Percentiles rank a stretch among this genome's conserved stretches.
Evolutionary conservation across 2,113 vertebrate species (phyloP).

Genomic region (Smithornis capensis): DNA sequence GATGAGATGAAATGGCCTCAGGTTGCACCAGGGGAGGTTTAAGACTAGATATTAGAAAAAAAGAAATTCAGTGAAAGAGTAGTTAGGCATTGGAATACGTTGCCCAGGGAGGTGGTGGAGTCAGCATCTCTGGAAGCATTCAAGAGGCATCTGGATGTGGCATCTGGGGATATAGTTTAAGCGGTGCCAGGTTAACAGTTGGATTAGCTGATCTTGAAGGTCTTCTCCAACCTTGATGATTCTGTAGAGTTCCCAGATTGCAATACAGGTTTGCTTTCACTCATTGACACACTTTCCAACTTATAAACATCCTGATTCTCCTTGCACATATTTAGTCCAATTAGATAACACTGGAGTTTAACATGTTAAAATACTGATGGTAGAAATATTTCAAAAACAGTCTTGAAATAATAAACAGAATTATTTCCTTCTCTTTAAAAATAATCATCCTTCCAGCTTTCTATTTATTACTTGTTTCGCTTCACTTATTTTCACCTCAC

Average conservation of each 20-base stretch:
- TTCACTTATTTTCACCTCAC: conserved; percentile 36
- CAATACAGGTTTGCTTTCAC: not conserved
- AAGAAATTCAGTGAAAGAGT: not conserved
- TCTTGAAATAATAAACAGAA: not conserved
- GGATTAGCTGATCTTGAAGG: not conserved
- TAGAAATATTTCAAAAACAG: not conserved
- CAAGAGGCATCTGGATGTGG: not conserved
- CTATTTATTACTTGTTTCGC: not conserved
- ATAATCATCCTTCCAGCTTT: not conserved
- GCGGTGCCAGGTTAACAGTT: not conserved
- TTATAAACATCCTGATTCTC: not conserved
- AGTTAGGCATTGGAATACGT: not conserved
- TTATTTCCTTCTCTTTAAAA: not conserved
- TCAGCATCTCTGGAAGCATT: not conserved
- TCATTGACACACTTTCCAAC: not conserved
- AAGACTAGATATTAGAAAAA: not conserved
- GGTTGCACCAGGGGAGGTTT: accelerated
- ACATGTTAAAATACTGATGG: not conserved
- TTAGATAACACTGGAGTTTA: not conserved
- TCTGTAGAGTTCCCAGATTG: not conserved
- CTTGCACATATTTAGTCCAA: not conserved
- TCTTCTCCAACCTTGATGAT: not conserved
- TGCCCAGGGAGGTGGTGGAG: not conserved
- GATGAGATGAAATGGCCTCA: not conserved
- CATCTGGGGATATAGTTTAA: not conserved